phyloP scores from a whole-genome alignment of 2,113 vertebrate genomes.

The Stigmatopora nigra region DNA sequence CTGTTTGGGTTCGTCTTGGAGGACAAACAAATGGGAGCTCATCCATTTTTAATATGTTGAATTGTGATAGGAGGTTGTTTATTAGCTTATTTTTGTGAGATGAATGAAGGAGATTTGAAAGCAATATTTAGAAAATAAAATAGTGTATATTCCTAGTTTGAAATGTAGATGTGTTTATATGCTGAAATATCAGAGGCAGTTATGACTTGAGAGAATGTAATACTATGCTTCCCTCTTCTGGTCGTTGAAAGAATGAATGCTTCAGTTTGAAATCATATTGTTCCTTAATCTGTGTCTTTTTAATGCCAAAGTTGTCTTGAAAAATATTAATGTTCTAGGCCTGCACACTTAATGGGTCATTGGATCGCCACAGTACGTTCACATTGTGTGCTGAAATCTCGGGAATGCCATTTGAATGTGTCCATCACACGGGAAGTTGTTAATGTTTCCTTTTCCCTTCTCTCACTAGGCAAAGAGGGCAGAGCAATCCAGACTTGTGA shows the following conservation, averaged over 20 bases:
- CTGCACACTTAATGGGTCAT: slow-evolving; percentile 57
- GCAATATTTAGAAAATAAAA: background rate
- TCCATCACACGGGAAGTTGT: slow-evolving; percentile 65
- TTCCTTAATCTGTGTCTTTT: background rate
- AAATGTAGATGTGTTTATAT: background rate
- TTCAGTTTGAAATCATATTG: background rate
- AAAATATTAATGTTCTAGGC: slow-evolving; percentile 7
- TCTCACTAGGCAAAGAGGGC: slow-evolving; percentile 40
- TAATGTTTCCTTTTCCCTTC: slow-evolving; percentile 71
- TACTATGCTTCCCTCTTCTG: slow-evolving; percentile 2
- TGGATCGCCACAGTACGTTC: slow-evolving; percentile 65
- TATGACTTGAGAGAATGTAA: background rate
- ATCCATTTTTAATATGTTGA: background rate
- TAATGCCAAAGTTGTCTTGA: background rate
- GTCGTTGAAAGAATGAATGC: background rate
- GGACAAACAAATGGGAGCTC: background rate
- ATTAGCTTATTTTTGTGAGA: background rate
- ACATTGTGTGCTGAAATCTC: slow-evolving; percentile 53
- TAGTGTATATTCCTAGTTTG: background rate
- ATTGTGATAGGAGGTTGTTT: background rate
- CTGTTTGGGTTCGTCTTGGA: background rate
- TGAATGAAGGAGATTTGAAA: background rate
- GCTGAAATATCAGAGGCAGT: background rate
- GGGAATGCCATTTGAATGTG: slow-evolving; percentile 60
- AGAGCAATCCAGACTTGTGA: slow-evolving; percentile 49